These are phyloP conservation scores for Meiosimyza platycephala DNA, from an alignment of 2,888 invertebrate species.

Conservation along the genomic window DNA sequence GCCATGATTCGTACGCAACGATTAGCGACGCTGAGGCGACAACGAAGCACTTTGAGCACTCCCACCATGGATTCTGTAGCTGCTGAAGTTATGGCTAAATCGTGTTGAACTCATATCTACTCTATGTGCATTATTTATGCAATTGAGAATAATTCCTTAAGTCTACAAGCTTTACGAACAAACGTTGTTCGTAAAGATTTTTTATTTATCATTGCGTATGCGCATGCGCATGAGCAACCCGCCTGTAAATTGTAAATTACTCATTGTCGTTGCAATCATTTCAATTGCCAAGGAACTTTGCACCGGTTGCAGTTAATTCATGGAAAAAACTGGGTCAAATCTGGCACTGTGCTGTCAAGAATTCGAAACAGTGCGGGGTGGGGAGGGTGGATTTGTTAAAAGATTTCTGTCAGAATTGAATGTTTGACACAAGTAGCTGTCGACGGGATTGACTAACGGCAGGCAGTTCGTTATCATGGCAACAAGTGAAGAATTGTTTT, in stretches of 20 bases:
- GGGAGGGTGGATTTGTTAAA: too few species aligned
- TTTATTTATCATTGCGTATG: slow-evolving; percentile 18
- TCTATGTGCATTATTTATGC: slow-evolving; percentile 21
- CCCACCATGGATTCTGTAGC: slow-evolving; percentile 26
- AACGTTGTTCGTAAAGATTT: slow-evolving; percentile 1
- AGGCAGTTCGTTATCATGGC: too few species aligned
- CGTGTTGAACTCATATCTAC: slow-evolving; percentile 27
- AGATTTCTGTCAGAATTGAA: too few species aligned
- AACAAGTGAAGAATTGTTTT: too few species aligned
- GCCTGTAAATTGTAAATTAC: slow-evolving; percentile 12
- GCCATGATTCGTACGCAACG: slow-evolving; percentile 31
- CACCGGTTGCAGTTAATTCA: not conserved
- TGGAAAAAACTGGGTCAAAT: not conserved
- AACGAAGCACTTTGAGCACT: slow-evolving; percentile 6
- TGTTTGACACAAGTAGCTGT: too few species aligned
- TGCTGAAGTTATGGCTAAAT: not conserved
- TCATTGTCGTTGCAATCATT: slow-evolving; percentile 16
- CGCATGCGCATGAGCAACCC: not conserved
- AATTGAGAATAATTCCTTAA: slow-evolving; percentile 1
- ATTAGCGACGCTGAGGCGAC: slow-evolving; percentile 11
- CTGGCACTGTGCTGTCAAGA: too few species aligned
- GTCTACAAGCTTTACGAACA: not conserved
- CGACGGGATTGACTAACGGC: too few species aligned
- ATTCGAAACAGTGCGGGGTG: too few species aligned
- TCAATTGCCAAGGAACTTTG: slow-evolving; percentile 4